Evolutionary conservation across 2,113 vertebrate species (phyloP), one percentile per base, ranked within the genome.

Genomic region (Nothobranchius kuhntae): DNA sequence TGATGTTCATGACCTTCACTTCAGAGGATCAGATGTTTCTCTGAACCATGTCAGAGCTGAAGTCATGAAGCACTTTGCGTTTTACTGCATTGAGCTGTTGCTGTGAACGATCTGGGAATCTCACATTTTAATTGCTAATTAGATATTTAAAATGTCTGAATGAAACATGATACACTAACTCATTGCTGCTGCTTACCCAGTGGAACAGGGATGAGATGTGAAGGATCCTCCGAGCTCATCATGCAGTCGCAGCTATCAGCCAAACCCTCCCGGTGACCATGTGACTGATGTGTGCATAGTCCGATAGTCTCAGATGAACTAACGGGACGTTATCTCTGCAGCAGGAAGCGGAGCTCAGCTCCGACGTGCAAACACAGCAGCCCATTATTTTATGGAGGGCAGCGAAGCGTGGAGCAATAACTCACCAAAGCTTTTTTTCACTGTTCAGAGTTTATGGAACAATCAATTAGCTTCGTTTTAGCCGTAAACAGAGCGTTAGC

Each of bases 391-490:
- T 54, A 66, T 65, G 53, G 75, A 62, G 17, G 62, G 67, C 65
- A 42, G 61, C 51, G 78, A 66, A 58, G 75, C 58, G 1, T 48
- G 42, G n/a, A 66, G 75, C 68, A 8, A 48, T 68, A 71, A 76
- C 52, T 81, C 69, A 76, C 63, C 68, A 46, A 46, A 68, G 68
- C 58, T 56, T 77, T 84, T 78, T 78, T 5, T 9, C 2, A 78
- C 36, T 78, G 65, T 62, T 58, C 71, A 7, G 47, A 62, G 65
- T 87, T 83, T 76, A 82, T 77, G 48, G 73, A 61, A 73, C 75
- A 67, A 80, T 75, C 85, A 84, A 82, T 87, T 80, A 82, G 76
- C 17, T 7, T 1, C 52, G 30, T 42, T 59, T n/a, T 55, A 24
- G 73, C 76, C 45, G 79, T 72, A 82, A 75, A 87, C 77, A 60